Evolutionary conservation across 2,113 vertebrate species (phyloP).

Genomic region (Aix galericulata): DNA sequence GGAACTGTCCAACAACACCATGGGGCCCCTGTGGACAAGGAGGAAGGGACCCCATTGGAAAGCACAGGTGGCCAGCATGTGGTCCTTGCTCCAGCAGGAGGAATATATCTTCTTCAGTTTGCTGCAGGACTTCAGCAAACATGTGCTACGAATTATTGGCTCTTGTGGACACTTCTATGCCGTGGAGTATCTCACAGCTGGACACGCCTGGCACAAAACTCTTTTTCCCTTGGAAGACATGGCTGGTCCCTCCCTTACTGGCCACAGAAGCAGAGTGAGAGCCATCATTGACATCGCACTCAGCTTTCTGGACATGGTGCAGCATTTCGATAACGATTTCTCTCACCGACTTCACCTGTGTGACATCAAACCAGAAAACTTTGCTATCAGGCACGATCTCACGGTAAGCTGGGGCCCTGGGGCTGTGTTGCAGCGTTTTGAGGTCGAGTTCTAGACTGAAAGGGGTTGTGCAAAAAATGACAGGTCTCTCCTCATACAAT

Average conservation of each 20-base stretch:
- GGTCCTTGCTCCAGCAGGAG: constrained; percentile 94
- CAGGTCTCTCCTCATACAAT: not conserved
- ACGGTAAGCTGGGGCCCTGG: constrained; percentile 82
- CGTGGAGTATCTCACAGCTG: constrained; percentile 91
- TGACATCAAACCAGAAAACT: constrained; percentile 97
- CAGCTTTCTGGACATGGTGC: constrained; percentile 95
- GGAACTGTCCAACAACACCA: constrained; percentile 75
- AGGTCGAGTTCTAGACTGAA: not conserved
- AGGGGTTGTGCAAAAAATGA: not conserved
- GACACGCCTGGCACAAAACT: constrained; percentile 88
- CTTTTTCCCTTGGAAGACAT: constrained; percentile 88
- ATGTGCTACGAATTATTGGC: constrained; percentile 89
- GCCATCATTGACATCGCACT: constrained; percentile 86
- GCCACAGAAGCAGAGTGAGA: constrained; percentile 48
- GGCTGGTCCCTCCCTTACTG: not conserved
- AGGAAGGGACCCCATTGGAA: constrained; percentile 72
- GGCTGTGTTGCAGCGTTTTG: not conserved
- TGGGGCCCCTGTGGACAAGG: constrained; percentile 80
- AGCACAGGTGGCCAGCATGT: constrained; percentile 90
- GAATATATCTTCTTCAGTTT: constrained; percentile 92
- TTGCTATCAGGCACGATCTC: constrained; percentile 92
- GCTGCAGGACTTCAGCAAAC: constrained; percentile 89
- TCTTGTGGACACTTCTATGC: constrained; percentile 98
- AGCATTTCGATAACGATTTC: constrained; percentile 93
- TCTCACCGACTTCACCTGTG: constrained; percentile 93